A percentile compares a stretch with the other conserved stretches of the same genome.
Evolutionary conservation across 2,797 vertebrate genomes (phyloP).

Genomic region (Moxostoma hubbsi): DNA sequence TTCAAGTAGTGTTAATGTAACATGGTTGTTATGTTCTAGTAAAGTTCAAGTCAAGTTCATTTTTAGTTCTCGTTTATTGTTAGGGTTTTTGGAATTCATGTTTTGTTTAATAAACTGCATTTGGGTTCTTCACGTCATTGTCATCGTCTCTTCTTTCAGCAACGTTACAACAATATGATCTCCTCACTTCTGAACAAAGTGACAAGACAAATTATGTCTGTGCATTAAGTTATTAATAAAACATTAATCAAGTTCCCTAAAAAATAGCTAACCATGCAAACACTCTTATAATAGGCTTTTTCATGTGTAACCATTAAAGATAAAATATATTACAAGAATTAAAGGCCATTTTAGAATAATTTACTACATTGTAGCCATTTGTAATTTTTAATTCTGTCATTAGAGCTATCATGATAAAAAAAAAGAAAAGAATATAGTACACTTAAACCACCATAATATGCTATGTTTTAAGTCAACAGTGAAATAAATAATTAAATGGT

Average conservation of each 20-base stretch:
- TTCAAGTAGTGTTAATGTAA: too few species aligned
- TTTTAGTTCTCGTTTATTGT: too few species aligned
- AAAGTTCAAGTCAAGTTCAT: too few species aligned
- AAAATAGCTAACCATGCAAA: conserved; percentile 1
- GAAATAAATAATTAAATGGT: conserved; percentile 23
- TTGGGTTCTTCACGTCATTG: too few species aligned
- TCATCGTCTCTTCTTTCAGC: too few species aligned
- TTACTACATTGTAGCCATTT: neutral
- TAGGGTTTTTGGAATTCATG: too few species aligned
- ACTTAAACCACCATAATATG: conserved; percentile 9
- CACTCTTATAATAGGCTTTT: neutral
- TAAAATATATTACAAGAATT: conserved; percentile 13
- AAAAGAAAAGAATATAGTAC: neutral
- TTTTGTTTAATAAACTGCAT: too few species aligned
- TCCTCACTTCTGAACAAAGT: neutral
- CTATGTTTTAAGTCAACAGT: neutral
- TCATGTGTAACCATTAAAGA: neutral
- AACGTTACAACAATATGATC: neutral
- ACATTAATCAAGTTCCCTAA: neutral
- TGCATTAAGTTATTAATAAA: conserved; percentile 1
- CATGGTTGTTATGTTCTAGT: too few species aligned
- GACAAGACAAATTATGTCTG: neutral
- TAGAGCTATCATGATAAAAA: neutral
- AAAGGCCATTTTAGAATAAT: neutral
- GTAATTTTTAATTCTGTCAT: conserved; percentile 14